A percentile compares a stretch with the other conserved stretches of the same genome.
Evolutionary conservation across 2,797 vertebrate species (phyloP).

Genomic region (Erithacus rubecula): DNA sequence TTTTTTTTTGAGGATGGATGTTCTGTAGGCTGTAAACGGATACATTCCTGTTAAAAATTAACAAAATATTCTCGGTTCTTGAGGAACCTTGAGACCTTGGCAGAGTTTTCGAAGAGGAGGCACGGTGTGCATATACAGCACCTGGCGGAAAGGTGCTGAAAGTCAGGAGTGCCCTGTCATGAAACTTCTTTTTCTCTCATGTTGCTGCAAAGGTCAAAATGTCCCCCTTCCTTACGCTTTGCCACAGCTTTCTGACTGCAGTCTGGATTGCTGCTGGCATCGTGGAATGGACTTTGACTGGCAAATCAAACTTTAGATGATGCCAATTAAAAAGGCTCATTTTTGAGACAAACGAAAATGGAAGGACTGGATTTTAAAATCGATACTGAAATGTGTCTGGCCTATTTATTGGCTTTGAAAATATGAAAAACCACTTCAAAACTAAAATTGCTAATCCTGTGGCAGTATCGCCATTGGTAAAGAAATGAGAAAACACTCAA

Average conservation of each 20-base stretch:
- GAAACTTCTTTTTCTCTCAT: accelerated
- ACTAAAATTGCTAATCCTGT: background rate
- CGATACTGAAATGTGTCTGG: background rate
- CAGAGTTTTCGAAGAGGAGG: background rate
- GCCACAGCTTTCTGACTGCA: background rate
- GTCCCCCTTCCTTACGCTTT: accelerated
- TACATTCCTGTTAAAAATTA: accelerated
- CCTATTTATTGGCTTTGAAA: background rate
- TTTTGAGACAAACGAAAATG: background rate
- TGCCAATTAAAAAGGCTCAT: background rate
- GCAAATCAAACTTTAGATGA: background rate
- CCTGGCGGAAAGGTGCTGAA: background rate
- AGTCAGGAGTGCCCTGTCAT: background rate
- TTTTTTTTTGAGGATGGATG: background rate
- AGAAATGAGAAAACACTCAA: background rate
- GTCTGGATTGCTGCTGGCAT: background rate
- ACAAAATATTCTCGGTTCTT: accelerated
- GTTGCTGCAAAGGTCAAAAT: background rate
- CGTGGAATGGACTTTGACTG: background rate
- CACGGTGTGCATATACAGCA: accelerated
- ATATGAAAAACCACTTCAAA: background rate
- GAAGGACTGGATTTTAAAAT: background rate
- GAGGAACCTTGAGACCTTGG: background rate
- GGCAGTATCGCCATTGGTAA: background rate
- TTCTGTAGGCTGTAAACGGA: background rate